A percentile compares a stretch with the other conserved stretches of the same genome.
Conservation (phyloP, 2,888 invertebrate species). For the Druceiella hillmani region DNA sequence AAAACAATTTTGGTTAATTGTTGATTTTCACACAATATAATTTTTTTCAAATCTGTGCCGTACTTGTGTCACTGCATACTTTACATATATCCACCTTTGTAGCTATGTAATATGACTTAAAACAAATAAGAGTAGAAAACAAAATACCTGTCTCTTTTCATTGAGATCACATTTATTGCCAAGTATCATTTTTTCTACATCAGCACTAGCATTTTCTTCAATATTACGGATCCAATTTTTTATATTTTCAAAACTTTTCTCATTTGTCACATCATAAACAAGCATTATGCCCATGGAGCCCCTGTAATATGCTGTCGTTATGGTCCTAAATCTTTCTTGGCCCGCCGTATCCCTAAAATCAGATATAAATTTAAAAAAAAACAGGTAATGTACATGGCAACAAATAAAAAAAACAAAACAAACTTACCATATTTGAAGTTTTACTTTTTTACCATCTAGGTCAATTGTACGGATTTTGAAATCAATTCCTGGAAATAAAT, state of each 20-base stretch:
- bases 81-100: too few relatives aligned
- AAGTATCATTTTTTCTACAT: conserved; percentile 98
- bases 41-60: too few relatives aligned
- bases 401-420: conserved; percentile 10
- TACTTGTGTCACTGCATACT: too few relatives aligned
- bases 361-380: too few relatives aligned
- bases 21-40: too few relatives aligned
- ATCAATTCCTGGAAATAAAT: conserved; percentile 81
- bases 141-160: conserved; percentile 79
- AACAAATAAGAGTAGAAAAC: conserved; percentile 2
- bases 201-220: conserved; percentile 97
- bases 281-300: conserved; percentile 99
- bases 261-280: conserved; percentile 98
- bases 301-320: conserved; percentile 99
- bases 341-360: conserved; percentile 94
- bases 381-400: conserved; percentile 6
- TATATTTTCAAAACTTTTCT: conserved; percentile 98
- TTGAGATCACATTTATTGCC: conserved; percentile 99
- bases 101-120: too few relatives aligned
- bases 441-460: conserved; percentile 96
- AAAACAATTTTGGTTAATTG: too few relatives aligned
- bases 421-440: conserved; percentile 96
- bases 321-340: conserved; percentile 97
- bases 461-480: conserved; percentile 99
- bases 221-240: conserved; percentile 99